These are phyloP conservation scores for Lethrus apterus DNA, from an alignment of 1,140 invertebrate species.

Conservation along the genomic window DNA sequence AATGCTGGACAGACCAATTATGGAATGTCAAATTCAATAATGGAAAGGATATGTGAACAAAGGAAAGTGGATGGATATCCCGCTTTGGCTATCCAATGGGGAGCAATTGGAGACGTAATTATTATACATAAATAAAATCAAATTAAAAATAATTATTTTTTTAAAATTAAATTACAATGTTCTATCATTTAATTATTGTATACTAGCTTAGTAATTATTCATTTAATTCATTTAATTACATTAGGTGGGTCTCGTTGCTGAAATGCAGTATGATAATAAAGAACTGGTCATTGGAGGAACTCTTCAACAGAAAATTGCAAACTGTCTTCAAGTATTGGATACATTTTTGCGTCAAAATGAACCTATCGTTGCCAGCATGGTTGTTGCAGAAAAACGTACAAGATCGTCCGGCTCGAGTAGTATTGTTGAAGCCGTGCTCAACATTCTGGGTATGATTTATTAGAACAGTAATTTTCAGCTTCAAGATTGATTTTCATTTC, in stretches of 20 bases:
- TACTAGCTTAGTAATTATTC: too few relatives aligned
- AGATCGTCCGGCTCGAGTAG: too few relatives aligned
- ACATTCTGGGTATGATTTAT: conserved; percentile 5
- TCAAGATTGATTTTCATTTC: not conserved
- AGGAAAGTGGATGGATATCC: conserved; percentile 52
- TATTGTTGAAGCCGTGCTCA: not conserved
- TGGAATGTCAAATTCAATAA: conserved; percentile 65
- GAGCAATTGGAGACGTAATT: conserved; percentile 59
- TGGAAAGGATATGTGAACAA: conserved; percentile 64
- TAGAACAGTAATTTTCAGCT: not conserved
- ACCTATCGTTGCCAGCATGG: conserved; percentile 67
- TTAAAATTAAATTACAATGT: too few relatives aligned
- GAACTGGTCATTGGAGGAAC: conserved; percentile 68
- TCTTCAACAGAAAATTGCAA: conserved; percentile 71
- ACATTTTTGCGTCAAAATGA: conserved; percentile 57
- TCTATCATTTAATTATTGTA: too few relatives aligned
- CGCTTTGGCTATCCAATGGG: conserved; percentile 64
- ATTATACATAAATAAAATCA: too few relatives aligned
- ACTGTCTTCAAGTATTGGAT: conserved; percentile 61
- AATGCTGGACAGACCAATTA: conserved; percentile 88
- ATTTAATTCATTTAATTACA: too few relatives aligned
- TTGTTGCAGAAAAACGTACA: conserved; percentile 58
- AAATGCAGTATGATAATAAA: conserved; percentile 72
- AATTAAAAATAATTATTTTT: not conserved
- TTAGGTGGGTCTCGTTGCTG: conserved; percentile 60